phyloP scores from a whole-genome alignment of 2,797 vertebrate species.

The Poecilia wingei region DNA sequence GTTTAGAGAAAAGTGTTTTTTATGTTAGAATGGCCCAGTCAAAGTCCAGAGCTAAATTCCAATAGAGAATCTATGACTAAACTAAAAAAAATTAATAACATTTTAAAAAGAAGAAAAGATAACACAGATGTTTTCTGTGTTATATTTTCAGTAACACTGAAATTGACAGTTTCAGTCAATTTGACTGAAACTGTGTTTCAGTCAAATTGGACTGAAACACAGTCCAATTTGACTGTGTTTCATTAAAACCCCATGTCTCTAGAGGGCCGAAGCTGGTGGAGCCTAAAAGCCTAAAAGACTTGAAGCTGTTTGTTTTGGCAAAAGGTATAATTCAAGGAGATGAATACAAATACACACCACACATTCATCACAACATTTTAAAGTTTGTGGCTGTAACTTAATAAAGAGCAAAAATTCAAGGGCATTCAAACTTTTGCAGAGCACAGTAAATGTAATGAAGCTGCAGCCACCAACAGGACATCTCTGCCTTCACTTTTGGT shows the following conservation, averaged over 20 bases:
- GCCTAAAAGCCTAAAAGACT: not conserved
- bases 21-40: not conserved
- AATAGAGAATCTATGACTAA: not conserved
- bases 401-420: not conserved
- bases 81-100: not conserved
- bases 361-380: not conserved
- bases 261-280: not conserved
- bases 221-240: not conserved
- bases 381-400: not conserved
- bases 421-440: not conserved
- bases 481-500: conserved; percentile 36
- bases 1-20: not conserved
- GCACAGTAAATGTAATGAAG: conserved; percentile 9
- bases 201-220: too few species aligned
- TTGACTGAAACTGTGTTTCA: too few species aligned
- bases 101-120: not conserved
- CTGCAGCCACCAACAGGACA: conserved; percentile 27
- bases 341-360: not conserved
- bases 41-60: not conserved
- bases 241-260: not conserved
- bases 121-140: not conserved
- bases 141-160: too few species aligned
- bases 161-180: too few species aligned
- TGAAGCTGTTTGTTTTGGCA: not conserved
- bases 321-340: not conserved